Evolutionary conservation across 2,888 invertebrate species (phyloP).

Genomic region (Sepioteuthis lessoniana): DNA sequence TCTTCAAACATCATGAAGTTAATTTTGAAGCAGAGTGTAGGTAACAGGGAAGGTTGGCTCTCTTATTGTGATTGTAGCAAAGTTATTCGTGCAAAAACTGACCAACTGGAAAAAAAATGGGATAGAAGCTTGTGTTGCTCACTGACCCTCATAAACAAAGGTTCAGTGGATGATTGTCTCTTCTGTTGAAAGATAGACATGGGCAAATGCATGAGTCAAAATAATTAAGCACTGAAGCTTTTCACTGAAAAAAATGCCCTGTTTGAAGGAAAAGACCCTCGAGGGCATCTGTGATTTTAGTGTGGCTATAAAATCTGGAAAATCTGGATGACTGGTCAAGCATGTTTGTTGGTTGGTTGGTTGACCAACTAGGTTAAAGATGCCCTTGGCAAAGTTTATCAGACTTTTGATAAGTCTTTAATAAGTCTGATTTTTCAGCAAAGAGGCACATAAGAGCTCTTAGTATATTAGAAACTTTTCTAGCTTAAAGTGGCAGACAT

Average conservation of each 20-base stretch:
- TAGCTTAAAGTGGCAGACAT: neutral
- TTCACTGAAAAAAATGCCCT: neutral
- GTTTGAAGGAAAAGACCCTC: neutral
- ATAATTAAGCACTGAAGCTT: neutral
- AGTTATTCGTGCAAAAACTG: neutral
- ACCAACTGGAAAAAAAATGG: neutral
- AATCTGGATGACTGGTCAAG: neutral
- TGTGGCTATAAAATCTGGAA: neutral
- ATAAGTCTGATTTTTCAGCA: neutral
- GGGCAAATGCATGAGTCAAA: neutral
- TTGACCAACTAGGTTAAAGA: neutral
- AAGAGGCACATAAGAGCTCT: neutral
- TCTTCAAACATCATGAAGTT: neutral
- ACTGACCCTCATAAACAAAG: neutral
- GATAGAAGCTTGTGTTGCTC: neutral
- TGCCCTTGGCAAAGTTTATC: neutral
- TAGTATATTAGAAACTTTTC: neutral
- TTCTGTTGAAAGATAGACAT: neutral
- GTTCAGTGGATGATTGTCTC: neutral
- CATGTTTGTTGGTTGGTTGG: neutral
- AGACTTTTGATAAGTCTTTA: neutral
- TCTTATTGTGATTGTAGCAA: neutral
- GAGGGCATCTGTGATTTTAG: neutral
- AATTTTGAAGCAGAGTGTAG: neutral
- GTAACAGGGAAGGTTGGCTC: too few relatives aligned